phyloP scores from a whole-genome alignment of 2,113 vertebrate species.

The Hipposideros armiger region DNA sequence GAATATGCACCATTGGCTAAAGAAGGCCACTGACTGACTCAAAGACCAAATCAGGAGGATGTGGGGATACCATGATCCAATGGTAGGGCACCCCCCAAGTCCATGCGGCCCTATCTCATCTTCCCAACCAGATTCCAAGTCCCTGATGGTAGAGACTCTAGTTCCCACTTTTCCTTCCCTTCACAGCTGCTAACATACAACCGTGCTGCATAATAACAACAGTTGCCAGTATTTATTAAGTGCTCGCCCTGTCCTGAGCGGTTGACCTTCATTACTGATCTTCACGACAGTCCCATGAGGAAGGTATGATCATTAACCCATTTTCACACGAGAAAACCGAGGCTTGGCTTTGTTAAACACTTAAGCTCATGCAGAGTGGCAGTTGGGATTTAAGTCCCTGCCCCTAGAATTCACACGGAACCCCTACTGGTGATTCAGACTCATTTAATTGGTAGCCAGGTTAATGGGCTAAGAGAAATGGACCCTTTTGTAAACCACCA shows the following conservation, averaged over 20 bases:
- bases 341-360: not conserved
- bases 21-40: accelerated
- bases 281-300: accelerated
- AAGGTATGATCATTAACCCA: too few relatives aligned
- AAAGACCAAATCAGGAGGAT: not conserved
- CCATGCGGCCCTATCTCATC: not conserved
- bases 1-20: accelerated
- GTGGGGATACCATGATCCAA: accelerated
- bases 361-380: accelerated
- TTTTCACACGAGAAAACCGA: not conserved
- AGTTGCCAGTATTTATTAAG: accelerated
- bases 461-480: not conserved
- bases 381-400: not conserved
- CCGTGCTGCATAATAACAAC: accelerated
- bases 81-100: not conserved
- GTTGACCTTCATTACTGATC: not conserved
- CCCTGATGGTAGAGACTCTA: accelerated
- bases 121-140: not conserved
- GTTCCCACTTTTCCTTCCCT: not conserved
- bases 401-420: not conserved
- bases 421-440: not conserved
- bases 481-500: not conserved
- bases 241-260: accelerated
- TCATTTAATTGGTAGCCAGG: not conserved
- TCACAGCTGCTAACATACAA: accelerated